These are phyloP conservation scores for Glyptemys insculpta DNA, from an alignment of 2,797 vertebrate genomes.

Conservation along the genomic window DNA sequence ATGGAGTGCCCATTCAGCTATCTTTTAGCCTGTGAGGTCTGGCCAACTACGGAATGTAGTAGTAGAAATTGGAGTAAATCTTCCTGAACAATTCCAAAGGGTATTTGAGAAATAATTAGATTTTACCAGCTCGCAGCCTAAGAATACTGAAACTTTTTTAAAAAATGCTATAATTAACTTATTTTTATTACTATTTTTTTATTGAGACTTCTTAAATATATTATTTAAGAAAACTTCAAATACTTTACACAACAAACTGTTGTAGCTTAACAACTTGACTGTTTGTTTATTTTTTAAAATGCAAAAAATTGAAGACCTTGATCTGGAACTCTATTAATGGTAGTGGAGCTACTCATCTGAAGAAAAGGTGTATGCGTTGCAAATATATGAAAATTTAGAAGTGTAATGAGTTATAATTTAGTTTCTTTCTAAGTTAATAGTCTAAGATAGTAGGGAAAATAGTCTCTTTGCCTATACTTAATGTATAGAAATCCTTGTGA, in stretches of 20 bases:
- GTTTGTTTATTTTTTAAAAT: not conserved
- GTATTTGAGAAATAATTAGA: constrained; percentile 80
- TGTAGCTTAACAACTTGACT: not conserved
- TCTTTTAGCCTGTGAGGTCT: constrained; percentile 73
- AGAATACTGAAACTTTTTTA: constrained; percentile 71
- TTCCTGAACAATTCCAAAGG: constrained; percentile 77
- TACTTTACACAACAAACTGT: constrained; percentile 39
- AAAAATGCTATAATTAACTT: constrained; percentile 63
- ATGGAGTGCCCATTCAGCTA: constrained; percentile 63
- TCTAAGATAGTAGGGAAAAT: not conserved
- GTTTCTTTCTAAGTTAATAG: constrained; percentile 9
- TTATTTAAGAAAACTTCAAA: constrained; percentile 65
- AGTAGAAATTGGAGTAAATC: constrained; percentile 71
- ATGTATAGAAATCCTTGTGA: constrained; percentile 52
- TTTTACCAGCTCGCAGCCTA: constrained; percentile 79
- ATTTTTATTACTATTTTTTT: constrained; percentile 66
- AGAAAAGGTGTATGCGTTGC: constrained; percentile 34
- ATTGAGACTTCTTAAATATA: constrained; percentile 60
- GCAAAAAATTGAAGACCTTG: not conserved
- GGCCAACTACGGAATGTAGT: constrained; percentile 71
- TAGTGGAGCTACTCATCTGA: not conserved
- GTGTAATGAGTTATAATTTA: constrained; percentile 41
- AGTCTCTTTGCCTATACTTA: constrained; percentile 49
- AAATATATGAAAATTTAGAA: not conserved
- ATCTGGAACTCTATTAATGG: not conserved